Evolutionary conservation across 2,113 vertebrate species (phyloP).

Genomic region (Psophia crepitans): DNA sequence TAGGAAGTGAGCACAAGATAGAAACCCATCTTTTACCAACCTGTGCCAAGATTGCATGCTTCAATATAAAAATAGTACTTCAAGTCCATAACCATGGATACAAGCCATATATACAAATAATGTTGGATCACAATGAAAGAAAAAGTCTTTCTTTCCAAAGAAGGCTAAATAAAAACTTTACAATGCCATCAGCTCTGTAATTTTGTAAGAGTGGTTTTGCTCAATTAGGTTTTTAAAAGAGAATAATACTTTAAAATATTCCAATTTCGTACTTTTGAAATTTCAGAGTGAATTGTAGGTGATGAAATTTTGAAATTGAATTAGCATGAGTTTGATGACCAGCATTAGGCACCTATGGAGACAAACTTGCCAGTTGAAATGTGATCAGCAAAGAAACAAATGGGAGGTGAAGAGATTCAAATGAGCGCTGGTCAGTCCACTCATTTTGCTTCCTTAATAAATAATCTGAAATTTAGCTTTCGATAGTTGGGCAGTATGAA

Average conservation of each 20-base stretch:
- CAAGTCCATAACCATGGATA: not conserved
- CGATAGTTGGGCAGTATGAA: not conserved
- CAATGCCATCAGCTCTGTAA: not conserved
- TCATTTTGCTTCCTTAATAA: not conserved
- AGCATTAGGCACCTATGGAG: not conserved
- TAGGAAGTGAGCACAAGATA: not conserved
- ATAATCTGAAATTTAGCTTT: not conserved
- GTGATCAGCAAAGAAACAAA: not conserved
- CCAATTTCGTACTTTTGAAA: not conserved
- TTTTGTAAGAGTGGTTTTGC: not conserved
- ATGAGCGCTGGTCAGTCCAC: fast-evolving
- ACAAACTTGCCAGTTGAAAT: not conserved
- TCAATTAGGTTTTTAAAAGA: not conserved
- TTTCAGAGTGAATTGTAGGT: not conserved
- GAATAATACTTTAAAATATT: not conserved
- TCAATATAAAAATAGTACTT: not conserved
- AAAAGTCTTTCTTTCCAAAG: not conserved
- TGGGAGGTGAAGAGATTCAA: not conserved
- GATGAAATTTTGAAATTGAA: not conserved
- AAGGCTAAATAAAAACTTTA: not conserved
- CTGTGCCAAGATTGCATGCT: not conserved
- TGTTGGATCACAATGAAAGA: not conserved
- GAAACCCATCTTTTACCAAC: not conserved
- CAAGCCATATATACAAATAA: not conserved
- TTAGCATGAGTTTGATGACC: not conserved